Base-by-base conservation (phyloP, 2,888 invertebrate species). In the Drosophila macrospina region DNA sequence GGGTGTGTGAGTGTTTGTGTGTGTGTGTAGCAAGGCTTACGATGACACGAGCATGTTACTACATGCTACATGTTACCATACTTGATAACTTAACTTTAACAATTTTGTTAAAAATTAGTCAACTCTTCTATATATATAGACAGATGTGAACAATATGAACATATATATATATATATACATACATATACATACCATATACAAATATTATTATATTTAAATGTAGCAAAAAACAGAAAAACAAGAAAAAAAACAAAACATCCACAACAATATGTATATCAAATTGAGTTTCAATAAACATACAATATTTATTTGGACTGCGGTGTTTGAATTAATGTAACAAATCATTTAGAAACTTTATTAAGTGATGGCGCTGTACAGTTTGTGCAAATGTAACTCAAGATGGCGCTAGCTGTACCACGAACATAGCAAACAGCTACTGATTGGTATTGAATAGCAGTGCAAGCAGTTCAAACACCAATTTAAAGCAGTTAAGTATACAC, bases 231-330 rank as follows among this genome's bases (percentile, higher is more conserved):
- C 66, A 56, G 59, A 57, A 50, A 16, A 7, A 36, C 30, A 59
- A 7, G 45, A 47, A 57, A 47, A 60, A 65, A 54, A 39, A 66
- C 32, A 63, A 64, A 63, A 64, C 54, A 72, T 28, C 59, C 62
- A 57, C 56, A 78, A 72, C 62, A 78, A 74, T 76, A 84, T 83
- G 78, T 86, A 84, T 84, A 82, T 85, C 82, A 72, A 87, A 78
- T 82, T 87, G 85, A 85, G 87, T 87, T 85, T 85, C 85, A 85
- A 85, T 87, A 87, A 85, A 85, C 60, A 74, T 68, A 72, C 75
- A 64, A 82, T 85, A 86, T 84, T 81, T 71, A 84, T 80, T 86
- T 83, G 75, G 59, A 69, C 48, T 15, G n/a, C n/a, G 24, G 20
- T 24, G 36, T 62, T 52, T 16, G 0, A 44, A 7, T 39, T 41